Base-by-base conservation (phyloP, 2,113 vertebrate genomes). In the Bujurquina vittata region DNA sequence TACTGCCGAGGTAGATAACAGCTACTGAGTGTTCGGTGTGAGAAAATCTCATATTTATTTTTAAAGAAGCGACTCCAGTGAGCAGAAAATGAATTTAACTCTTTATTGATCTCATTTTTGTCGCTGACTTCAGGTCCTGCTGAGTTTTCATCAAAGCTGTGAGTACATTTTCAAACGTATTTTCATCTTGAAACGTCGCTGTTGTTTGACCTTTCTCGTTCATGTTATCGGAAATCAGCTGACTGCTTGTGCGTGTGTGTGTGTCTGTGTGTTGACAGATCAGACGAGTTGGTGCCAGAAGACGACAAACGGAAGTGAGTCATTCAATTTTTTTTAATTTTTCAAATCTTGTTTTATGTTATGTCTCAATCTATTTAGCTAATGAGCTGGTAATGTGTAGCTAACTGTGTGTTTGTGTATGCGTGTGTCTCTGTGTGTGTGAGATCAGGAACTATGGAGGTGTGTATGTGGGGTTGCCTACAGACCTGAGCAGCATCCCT, bases 401-500 rank as follows among this genome's bases (percentile, higher is more conserved):
- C 10, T 33, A 9, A 54, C 17, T 69, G 0, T 43, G 20, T 74
- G 37, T 76, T 26, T 75, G 31, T 37, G 59, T 72, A 10, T 60
- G 54, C 58, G 18, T 52, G 23, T 63, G 35, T 72, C 58, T 78
- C 22, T 37, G 61, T 62, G 20, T 76, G 33, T 81, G 56, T 10
- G 1, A 0, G n/a, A 11, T 59, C 57, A 92, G 90, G 58, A 87
- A 91, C 84, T 93, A 92, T 65, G 92, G 92, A 61, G 90, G 92
- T 29, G 90, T 93, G n/a, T 93, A 93, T 11, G 89, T 92, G 58
- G 92, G 92, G 52, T 87, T 93, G 58, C 88, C 92, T 55, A 4
- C 85, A 74, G 84, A 93, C 65, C 72, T 90, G 77, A 87, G 77
- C 80, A 87, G 79, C 81, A 60, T 89, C 65, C 87, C 92, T 73